Conservation (phyloP, 2,113 vertebrate genomes). For the Poeciliopsis retropinna region DNA sequence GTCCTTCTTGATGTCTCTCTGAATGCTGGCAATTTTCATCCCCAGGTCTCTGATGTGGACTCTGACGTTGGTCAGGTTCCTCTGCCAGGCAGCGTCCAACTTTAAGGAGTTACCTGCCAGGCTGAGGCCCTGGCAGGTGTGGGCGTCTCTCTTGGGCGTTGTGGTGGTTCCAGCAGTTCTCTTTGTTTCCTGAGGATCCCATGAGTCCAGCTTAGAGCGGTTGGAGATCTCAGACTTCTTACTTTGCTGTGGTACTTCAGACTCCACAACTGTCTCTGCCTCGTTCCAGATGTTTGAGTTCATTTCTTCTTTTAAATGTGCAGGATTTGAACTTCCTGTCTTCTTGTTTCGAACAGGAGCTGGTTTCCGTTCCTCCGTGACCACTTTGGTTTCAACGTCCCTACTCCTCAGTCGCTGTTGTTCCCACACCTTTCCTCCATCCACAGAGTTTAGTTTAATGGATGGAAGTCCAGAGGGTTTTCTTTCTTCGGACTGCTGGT, state of each 20-base stretch:
- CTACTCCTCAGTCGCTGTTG: slow-evolving; percentile 24
- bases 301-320: not conserved
- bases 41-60: slow-evolving; percentile 64
- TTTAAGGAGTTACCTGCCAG: slow-evolving; percentile 25
- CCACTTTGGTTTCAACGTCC: slow-evolving; percentile 7
- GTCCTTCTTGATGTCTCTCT: slow-evolving; percentile 32
- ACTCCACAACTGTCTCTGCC: not conserved
- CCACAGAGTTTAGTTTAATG: not conserved
- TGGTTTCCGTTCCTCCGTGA: not conserved
- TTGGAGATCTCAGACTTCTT: not conserved
- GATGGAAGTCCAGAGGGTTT: not conserved
- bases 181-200: slow-evolving; percentile 25
- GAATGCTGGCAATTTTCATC: slow-evolving; percentile 1
- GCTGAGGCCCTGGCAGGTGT: not conserved
- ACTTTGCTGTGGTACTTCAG: slow-evolving; percentile 12
- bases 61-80: slow-evolving; percentile 46
- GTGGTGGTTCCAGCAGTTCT: not conserved
- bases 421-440: slow-evolving; percentile 7
- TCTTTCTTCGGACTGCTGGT: not conserved
- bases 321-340: not conserved
- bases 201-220: not conserved
- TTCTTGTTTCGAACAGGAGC: slow-evolving; percentile 16
- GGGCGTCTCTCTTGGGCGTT: slow-evolving; percentile 4
- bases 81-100: slow-evolving; percentile 51
- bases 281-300: slow-evolving; percentile 10